Evolutionary conservation across 2,888 invertebrate genomes (phyloP).

Genomic region (Drosophila subquinaria): DNA sequence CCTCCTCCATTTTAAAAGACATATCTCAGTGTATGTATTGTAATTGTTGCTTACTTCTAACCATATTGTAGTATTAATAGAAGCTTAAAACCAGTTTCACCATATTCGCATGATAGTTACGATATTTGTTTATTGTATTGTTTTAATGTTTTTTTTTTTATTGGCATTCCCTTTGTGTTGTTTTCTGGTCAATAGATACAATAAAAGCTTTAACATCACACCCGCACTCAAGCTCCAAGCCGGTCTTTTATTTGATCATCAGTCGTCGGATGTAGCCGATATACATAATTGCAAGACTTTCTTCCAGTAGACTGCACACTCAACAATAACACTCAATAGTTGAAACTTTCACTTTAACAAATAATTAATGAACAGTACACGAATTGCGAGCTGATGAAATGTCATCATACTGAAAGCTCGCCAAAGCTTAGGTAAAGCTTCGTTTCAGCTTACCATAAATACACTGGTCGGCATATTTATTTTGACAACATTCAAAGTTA

Average conservation of each 20-base stretch:
- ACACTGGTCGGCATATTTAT: no score
- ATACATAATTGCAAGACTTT: slow-evolving; percentile 15
- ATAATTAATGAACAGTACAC: background rate
- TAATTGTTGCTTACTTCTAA: slow-evolving; percentile 31
- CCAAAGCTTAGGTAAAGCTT: background rate
- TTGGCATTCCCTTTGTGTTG: slow-evolving; percentile 19
- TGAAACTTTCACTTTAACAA: slow-evolving; percentile 42
- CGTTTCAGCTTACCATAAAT: background rate
- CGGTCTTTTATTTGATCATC: slow-evolving; percentile 19
- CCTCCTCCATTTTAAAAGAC: slow-evolving; percentile 20
- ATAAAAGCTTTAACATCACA: slow-evolving; percentile 58
- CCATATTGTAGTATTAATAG: slow-evolving; percentile 25
- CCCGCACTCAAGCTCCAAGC: slow-evolving; percentile 40
- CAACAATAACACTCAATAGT: slow-evolving; percentile 8
- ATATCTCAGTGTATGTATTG: slow-evolving; percentile 33
- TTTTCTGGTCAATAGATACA: slow-evolving; percentile 42
- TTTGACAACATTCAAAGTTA: no score
- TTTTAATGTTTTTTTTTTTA: slow-evolving; percentile 1
- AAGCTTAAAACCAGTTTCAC: slow-evolving; percentile 14
- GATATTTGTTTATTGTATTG: background rate
- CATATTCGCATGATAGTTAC: slow-evolving; percentile 10
- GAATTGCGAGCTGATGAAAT: background rate
- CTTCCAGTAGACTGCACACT: slow-evolving; percentile 27
- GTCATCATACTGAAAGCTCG: background rate
- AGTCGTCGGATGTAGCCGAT: slow-evolving; percentile 32